Conservation (phyloP, 2,797 vertebrate genomes). For the Rhinophrynus dorsalis region DNA sequence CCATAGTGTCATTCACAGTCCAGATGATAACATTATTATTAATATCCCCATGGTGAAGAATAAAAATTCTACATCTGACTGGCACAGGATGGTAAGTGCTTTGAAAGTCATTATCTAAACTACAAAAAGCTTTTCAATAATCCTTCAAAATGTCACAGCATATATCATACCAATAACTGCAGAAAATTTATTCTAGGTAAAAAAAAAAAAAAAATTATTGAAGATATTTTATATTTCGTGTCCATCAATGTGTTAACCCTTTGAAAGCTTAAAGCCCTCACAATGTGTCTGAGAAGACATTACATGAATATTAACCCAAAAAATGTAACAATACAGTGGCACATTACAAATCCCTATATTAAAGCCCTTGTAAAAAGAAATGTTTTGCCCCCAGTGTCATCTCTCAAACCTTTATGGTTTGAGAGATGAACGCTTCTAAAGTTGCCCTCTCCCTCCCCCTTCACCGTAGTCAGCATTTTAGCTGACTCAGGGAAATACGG, state of each 20-base stretch:
- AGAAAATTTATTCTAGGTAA: conserved; percentile 63
- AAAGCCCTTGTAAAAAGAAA: no score
- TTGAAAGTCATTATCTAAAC: conserved; percentile 68
- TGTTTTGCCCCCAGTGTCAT: no score
- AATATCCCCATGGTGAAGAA: conserved; percentile 58
- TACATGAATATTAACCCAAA: no score
- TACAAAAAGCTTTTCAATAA: conserved; percentile 69
- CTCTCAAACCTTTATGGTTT: no score
- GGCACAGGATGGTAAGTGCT: conserved; percentile 61
- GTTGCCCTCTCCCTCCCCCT: no score
- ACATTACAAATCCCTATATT: no score
- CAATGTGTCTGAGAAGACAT: no score
- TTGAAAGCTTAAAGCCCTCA: neutral
- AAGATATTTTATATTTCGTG: conserved; percentile 60
- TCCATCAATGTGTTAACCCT: conserved; percentile 24
- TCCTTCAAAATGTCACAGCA: conserved; percentile 65
- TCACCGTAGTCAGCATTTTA: no score
- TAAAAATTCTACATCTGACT: conserved; percentile 62
- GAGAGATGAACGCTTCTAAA: no score
- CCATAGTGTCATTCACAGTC: conserved; percentile 49
- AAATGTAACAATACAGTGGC: no score
- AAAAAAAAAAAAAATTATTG: conserved; percentile 34
- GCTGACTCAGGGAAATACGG: no score
- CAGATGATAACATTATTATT: conserved; percentile 57
- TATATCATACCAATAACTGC: conserved; percentile 60